Conservation (phyloP, 2,888 invertebrate genomes). For the Pegoplata infirma region DNA sequence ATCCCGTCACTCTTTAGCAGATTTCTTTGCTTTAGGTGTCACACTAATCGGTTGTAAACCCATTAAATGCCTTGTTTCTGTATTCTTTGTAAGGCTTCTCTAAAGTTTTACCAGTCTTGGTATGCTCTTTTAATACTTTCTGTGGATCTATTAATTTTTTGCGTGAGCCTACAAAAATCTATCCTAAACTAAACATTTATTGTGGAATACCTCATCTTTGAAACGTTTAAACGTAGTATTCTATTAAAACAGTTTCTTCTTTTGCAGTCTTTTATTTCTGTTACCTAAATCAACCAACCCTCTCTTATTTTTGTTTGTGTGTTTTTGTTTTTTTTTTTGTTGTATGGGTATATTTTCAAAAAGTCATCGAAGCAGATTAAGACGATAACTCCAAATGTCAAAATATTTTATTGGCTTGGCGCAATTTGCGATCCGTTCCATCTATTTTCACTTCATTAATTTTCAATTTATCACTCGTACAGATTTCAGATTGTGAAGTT, state of each 20-base stretch:
- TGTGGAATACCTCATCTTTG: too few relatives aligned
- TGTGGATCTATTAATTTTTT: too few relatives aligned
- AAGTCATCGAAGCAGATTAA: conserved; percentile 76
- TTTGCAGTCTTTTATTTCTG: not conserved
- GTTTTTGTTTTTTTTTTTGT: not conserved
- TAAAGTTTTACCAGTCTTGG: too few relatives aligned
- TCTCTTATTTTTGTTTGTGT: conserved; percentile 7
- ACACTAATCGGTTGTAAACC: too few relatives aligned
- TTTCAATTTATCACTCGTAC: conserved; percentile 77
- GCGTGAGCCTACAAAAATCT: too few relatives aligned
- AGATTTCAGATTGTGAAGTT: conserved; percentile 72
- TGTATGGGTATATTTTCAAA: conserved; percentile 56
- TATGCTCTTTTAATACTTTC: too few relatives aligned
- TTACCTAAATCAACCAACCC: conserved; percentile 50
- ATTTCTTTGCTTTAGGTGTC: too few relatives aligned
- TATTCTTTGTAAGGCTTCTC: too few relatives aligned
- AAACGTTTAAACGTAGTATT: conserved; percentile 17
- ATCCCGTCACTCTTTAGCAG: too few relatives aligned
- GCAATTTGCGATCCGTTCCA: conserved; percentile 77
- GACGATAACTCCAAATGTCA: conserved; percentile 77
- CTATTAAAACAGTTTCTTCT: conserved; percentile 15
- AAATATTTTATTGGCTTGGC: conserved; percentile 77
- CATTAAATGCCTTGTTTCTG: too few relatives aligned
- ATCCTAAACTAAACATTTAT: too few relatives aligned
- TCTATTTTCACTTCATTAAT: conserved; percentile 78